A percentile compares a stretch with the other conserved stretches of the same genome.
Evolutionary conservation across 2,797 vertebrate species (phyloP).

Genomic region (Rhinatrema bivittatum): DNA sequence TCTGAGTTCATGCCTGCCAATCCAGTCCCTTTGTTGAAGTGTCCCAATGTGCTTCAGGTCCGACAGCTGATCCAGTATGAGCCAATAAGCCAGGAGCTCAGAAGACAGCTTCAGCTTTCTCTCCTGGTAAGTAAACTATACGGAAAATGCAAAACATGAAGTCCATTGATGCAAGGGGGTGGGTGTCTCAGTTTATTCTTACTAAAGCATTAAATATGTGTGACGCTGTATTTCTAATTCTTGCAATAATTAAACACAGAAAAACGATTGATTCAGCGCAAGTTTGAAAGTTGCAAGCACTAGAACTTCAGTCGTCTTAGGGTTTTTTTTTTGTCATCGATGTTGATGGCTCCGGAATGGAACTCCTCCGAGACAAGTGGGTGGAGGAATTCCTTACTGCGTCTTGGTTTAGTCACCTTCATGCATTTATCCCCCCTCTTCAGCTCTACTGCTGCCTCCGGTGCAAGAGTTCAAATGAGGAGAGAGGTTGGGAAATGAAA

Average conservation of each 20-base stretch:
- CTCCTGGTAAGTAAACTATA: constrained; percentile 61
- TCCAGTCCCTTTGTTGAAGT: constrained; percentile 39
- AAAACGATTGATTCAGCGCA: too few relatives aligned
- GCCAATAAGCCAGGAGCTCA: constrained; percentile 46
- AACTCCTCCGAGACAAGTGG: constrained; percentile 67
- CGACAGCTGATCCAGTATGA: constrained; percentile 71
- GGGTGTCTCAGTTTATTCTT: too few relatives aligned
- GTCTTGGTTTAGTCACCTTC: constrained; percentile 38
- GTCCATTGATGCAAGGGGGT: too few relatives aligned
- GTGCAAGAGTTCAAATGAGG: constrained; percentile 60
- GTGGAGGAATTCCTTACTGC: constrained; percentile 64
- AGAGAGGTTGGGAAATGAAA: too few relatives aligned
- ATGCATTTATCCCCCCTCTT: constrained; percentile 58
- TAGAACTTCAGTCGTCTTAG: too few relatives aligned
- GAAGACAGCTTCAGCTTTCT: constrained; percentile 56
- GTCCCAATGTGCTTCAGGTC: constrained; percentile 70
- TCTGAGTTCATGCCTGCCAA: constrained; percentile 3
- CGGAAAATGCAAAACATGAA: too few relatives aligned
- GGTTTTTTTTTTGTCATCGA: constrained; percentile 77
- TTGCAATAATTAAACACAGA: too few relatives aligned
- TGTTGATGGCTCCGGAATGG: constrained; percentile 74
- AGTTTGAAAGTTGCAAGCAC: too few relatives aligned
- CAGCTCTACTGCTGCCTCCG: constrained; percentile 68
- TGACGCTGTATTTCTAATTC: too few relatives aligned
- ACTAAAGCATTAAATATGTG: too few relatives aligned